Base-by-base conservation (phyloP, 2,888 invertebrate genomes). In the Digitonthophagus gazella region DNA sequence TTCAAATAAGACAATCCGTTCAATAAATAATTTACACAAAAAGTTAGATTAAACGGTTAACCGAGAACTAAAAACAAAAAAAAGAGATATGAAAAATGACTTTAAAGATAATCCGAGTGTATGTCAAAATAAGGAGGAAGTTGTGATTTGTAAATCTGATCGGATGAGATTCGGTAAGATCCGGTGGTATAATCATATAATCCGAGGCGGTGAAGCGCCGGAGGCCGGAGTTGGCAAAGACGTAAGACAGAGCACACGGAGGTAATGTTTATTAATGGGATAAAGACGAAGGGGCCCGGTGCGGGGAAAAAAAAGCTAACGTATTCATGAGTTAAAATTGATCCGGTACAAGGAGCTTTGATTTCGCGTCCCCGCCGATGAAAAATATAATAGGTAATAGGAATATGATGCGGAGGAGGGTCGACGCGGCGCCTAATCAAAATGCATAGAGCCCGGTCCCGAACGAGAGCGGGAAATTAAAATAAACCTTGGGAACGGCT, bases 381-480 rank as follows among this genome's bases (percentile, higher is more conserved):
- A 58, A 77, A 79, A 80, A 80, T 78, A 79, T 79, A 80, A 72
- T 75, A 74, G 74, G 74, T 77, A 77, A 80, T 79, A 81, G 79
- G 81, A 80, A 82, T 81, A 80, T 81, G 81, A 76, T 75, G 78
- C 28, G 28, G 28, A 80, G 80, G 79, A 76, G 74, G 71, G n/a
- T n/a, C n/a, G n/a, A n/a, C n/a, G n/a, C n/a, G n/a, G 74, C 75
- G 16, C 54, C 81, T 82, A 78, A 80, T 82, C 80, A 82, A 82
- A 82, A 82, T 82, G 81, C 82, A 82, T 81, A 80, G 80, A 20
- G 18, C n/a, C 61, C 16, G 4, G 18, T 44, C 28, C 28, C 11
- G 28, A 44, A 44, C 28, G 28, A 44, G 28, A 44, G 22, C 58
- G 61, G 19, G 18, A 61, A 61, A 61, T 61, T 61, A 61, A 61